These are phyloP conservation scores for Cyrtorhinus lividipennis DNA, from an alignment of 1,140 invertebrate genomes.

Conservation along the genomic window DNA sequence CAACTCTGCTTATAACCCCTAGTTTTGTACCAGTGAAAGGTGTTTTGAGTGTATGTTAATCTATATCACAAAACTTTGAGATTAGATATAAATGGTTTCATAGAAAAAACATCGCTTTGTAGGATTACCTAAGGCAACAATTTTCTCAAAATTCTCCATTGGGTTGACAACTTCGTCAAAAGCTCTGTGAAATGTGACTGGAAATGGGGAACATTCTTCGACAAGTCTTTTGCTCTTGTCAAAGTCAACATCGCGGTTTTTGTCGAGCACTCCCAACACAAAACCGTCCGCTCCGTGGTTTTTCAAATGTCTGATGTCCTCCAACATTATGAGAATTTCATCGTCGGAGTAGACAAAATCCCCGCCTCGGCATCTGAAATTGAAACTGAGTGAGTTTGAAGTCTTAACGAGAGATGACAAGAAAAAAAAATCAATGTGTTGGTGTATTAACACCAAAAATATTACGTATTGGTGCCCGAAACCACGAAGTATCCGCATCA, in stretches of 20 bases:
- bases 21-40: too few species aligned
- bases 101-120: too few species aligned
- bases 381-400: too few species aligned
- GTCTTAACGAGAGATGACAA: too few species aligned
- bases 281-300: slow-evolving; percentile 61
- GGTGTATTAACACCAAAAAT: too few species aligned
- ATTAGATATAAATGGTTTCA: too few species aligned
- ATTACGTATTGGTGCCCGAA: too few species aligned
- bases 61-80: too few species aligned
- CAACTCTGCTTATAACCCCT: too few species aligned
- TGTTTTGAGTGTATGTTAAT: too few species aligned
- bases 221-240: slow-evolving; percentile 47
- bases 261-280: slow-evolving; percentile 68
- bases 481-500: too few species aligned
- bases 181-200: slow-evolving; percentile 71
- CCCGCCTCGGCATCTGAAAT: slow-evolving; percentile 46
- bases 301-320: slow-evolving; percentile 49
- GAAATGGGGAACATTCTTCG: slow-evolving; percentile 41
- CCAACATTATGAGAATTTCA: slow-evolving; percentile 61
- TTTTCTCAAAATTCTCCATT: slow-evolving; percentile 41
- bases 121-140: slow-evolving; percentile 56
- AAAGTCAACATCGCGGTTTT: slow-evolving; percentile 48
- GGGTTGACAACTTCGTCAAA: slow-evolving; percentile 60
- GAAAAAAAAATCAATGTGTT: too few species aligned
- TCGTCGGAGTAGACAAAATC: slow-evolving; percentile 62